Base-by-base conservation (phyloP, 2,113 vertebrate genomes). In the Theristicus caerulescens region DNA sequence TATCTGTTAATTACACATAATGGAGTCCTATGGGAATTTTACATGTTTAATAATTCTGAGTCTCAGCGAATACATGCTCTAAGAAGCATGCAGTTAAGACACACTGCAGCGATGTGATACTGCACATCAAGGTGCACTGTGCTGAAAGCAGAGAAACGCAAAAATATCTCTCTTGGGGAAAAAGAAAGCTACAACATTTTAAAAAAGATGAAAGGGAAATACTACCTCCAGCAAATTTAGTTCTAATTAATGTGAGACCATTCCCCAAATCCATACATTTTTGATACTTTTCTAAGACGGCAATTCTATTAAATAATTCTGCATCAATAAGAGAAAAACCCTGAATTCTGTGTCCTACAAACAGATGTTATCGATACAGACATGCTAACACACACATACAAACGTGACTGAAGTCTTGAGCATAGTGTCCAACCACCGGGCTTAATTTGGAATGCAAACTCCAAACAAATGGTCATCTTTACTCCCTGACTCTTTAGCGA, bases 1-100 rank as follows among this genome's bases (percentile, higher is more conserved):
- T 98, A 98, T 98, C 96, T 98, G 98, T 98, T 98, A 98, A 98
- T 98, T 98, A 98, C 95, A 98, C 97, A 97, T 98, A 98, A 98
- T 97, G 94, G 97, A 96, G 97, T 98, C 98, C 97, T 98, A 82
- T 90, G 97, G 97, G 98, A 96, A 97, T 98, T 98, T 97, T 97
- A 95, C 96, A 89, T 73, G 94, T 97, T 98, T 98, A 98, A 98
- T 98, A 98, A 98, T 98, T 98, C 97, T 80, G 74, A 90, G 93
- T 97, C 97, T 97, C 96, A 92, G 96, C 12, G 95, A 98, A 97
- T 84, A 74, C 91, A 89, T 90, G 94, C 92, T 94, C 73, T 90
- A 90, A 97, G 95, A 98, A 97, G 97, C 90, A 97, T 59, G 93
- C 91, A 95, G 93, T 88, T 88, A 78, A 95, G 96, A 52, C 85